Evolutionary conservation across 2,888 invertebrate species (phyloP).

Genomic region (Ypsolopha sequella): DNA sequence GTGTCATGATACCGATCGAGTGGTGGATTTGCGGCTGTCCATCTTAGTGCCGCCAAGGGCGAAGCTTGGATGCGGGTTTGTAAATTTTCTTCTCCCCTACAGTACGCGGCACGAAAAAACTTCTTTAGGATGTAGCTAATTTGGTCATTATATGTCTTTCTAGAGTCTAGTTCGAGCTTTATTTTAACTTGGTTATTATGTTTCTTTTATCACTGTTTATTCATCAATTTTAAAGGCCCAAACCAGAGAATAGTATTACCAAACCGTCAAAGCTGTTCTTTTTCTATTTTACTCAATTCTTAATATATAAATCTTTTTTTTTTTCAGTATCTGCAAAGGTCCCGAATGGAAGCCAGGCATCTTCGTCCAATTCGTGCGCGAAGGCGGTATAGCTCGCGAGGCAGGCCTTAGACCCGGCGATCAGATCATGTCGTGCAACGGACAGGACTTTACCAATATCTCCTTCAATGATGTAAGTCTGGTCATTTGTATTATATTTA

Average conservation of each 20-base stretch:
- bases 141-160: not conserved
- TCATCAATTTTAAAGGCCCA: too few species aligned
- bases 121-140: not conserved
- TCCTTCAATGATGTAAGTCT: slow-evolving; percentile 80
- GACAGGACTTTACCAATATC: slow-evolving; percentile 80
- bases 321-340: slow-evolving; percentile 82
- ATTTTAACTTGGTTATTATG: too few species aligned
- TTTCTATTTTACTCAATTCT: too few species aligned
- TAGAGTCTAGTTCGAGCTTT: too few species aligned
- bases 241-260: too few species aligned
- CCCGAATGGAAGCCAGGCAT: slow-evolving; percentile 90
- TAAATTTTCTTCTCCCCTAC: slow-evolving; percentile 6
- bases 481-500: slow-evolving; percentile 3
- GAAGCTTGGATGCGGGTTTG: slow-evolving; percentile 87
- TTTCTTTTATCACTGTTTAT: too few species aligned
- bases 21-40: slow-evolving; percentile 78
- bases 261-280: too few species aligned
- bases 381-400: slow-evolving; percentile 88
- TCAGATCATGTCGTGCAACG: slow-evolving; percentile 92
- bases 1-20: slow-evolving; percentile 61
- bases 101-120: not conserved
- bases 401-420: slow-evolving; percentile 92
- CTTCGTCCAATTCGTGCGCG: slow-evolving; percentile 90
- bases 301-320: too few species aligned
- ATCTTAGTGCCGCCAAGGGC: slow-evolving; percentile 86